Conservation (phyloP, 2,797 vertebrate species). For the Heterohyrax brucei region DNA sequence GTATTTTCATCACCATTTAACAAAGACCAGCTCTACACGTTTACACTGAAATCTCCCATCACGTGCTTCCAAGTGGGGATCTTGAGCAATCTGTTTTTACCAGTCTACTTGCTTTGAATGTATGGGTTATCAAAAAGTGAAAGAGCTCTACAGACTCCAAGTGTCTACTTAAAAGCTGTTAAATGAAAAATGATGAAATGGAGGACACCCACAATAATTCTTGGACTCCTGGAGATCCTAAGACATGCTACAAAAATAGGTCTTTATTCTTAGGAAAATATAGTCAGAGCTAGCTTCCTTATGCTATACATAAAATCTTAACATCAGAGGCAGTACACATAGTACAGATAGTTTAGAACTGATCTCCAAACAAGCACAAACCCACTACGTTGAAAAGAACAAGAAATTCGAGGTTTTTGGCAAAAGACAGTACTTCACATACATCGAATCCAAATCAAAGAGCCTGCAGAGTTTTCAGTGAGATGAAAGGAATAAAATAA, state of each 20-base stretch:
- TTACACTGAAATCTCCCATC: constrained; percentile 68
- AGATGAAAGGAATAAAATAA: constrained; percentile 86
- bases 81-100: constrained; percentile 65
- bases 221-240: constrained; percentile 89
- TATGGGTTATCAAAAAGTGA: constrained; percentile 66
- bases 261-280: constrained; percentile 89
- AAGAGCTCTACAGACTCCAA: constrained; percentile 76
- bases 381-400: constrained; percentile 87
- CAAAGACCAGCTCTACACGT: constrained; percentile 64
- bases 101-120: constrained; percentile 73
- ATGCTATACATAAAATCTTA: constrained; percentile 89
- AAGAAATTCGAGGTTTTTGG: constrained; percentile 88
- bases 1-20: constrained; percentile 59
- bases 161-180: constrained; percentile 83
- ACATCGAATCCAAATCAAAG: constrained; percentile 87
- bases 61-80: constrained; percentile 62
- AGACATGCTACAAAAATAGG: constrained; percentile 90
- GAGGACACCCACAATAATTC: constrained; percentile 87
- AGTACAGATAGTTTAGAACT: constrained; percentile 88
- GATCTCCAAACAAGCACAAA: constrained; percentile 89
- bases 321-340: constrained; percentile 89
- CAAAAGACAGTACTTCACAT: constrained; percentile 89
- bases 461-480: constrained; percentile 85
- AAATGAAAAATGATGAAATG: constrained; percentile 84
- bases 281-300: constrained; percentile 89